Conservation (phyloP, 2,113 vertebrate genomes). For the Hypomesus transpacificus region DNA sequence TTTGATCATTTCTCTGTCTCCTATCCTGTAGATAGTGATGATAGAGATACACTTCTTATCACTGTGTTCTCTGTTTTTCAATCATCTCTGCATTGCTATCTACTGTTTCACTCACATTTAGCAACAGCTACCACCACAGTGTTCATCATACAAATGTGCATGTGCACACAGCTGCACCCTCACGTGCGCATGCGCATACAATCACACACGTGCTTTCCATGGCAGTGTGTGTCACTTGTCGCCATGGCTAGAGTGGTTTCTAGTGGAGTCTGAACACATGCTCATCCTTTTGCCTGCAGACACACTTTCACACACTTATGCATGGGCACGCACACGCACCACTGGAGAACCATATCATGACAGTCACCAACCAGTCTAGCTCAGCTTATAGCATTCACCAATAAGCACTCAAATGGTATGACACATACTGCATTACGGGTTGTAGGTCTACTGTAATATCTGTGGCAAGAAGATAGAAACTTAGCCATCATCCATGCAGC, state of each 20-base stretch:
- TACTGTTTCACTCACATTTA: background rate
- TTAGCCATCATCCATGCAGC: slow-evolving; percentile 5
- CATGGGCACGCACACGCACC: background rate
- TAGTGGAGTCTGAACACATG: background rate
- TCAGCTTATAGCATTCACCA: background rate
- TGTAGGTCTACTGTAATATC: background rate
- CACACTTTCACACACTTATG: background rate
- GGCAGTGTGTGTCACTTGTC: slow-evolving; percentile 1
- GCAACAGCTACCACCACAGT: background rate
- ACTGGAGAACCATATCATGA: too few species aligned
- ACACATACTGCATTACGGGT: background rate
- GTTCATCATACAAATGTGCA: background rate
- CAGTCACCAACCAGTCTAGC: too few species aligned
- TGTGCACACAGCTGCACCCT: background rate
- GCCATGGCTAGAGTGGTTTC: slow-evolving; percentile 1
- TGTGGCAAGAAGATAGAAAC: slow-evolving; percentile 3
- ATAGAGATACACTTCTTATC: too few species aligned
- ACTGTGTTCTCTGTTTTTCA: background rate
- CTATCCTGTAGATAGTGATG: background rate
- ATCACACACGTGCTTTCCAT: background rate
- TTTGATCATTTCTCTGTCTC: background rate
- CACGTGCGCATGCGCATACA: background rate
- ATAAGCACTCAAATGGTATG: background rate
- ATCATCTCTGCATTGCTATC: background rate
- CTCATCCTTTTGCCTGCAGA: background rate